Evolutionary conservation across 2,113 vertebrate genomes (phyloP).

Genomic region (Onychorhynchus coronatus): DNA sequence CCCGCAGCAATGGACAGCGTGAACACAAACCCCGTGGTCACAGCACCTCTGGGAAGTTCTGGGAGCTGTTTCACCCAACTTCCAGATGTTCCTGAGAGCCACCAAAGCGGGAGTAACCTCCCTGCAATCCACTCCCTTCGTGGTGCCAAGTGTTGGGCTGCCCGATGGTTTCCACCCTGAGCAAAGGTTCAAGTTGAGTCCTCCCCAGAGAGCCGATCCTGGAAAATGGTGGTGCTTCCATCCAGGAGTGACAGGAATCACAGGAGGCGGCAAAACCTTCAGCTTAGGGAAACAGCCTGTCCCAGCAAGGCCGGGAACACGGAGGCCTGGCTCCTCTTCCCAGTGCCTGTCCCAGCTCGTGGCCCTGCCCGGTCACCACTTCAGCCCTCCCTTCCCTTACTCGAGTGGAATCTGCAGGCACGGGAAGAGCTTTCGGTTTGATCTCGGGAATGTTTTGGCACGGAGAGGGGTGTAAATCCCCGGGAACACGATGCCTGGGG

Average conservation of each 20-base stretch:
- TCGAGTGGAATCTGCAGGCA: background rate
- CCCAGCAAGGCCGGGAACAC: too few relatives aligned
- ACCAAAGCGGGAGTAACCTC: background rate
- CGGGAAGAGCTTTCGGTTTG: fast-evolving
- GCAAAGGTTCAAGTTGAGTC: background rate
- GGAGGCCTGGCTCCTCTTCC: background rate
- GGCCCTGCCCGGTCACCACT: background rate
- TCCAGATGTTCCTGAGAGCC: background rate
- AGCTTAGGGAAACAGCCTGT: background rate
- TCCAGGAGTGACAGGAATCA: too few relatives aligned
- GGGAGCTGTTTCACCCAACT: background rate
- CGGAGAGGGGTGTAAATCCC: background rate
- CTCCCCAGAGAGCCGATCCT: background rate
- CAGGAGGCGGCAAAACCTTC: background rate
- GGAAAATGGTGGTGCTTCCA: background rate
- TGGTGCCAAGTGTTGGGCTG: fast-evolving
- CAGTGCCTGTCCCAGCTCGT: background rate
- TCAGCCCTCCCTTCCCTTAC: background rate
- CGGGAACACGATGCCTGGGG: background rate
- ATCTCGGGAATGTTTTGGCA: background rate
- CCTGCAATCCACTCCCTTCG: background rate
- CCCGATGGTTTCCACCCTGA: background rate
- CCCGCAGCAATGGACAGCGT: background rate
- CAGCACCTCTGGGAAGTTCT: background rate
- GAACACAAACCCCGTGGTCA: background rate